Evolutionary conservation across 2,888 invertebrate genomes (phyloP).

Genomic region (Eudemis profundana): DNA sequence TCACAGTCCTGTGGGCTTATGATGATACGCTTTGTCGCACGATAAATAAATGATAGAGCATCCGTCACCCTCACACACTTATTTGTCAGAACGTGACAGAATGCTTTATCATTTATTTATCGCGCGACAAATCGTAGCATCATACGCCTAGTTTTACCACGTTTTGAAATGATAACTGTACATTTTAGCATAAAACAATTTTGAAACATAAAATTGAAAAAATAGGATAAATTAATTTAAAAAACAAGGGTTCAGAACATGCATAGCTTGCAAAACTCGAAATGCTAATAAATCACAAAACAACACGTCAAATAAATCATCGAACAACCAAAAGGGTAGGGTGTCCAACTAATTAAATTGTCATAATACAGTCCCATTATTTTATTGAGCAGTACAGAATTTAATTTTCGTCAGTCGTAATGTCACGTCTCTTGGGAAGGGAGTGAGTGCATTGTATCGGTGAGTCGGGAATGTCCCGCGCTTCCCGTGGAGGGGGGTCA

Average conservation of each 20-base stretch:
- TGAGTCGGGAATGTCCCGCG: slow-evolving; percentile 45
- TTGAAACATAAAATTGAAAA: slow-evolving; percentile 2
- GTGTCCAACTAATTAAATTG: slow-evolving; percentile 67
- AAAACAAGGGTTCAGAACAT: slow-evolving; percentile 2
- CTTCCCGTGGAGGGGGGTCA: slow-evolving; percentile 42
- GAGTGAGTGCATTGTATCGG: slow-evolving; percentile 51
- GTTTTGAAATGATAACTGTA: too few species aligned
- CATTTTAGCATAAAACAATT: too few species aligned
- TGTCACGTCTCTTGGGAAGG: slow-evolving; percentile 62
- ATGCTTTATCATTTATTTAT: too few species aligned
- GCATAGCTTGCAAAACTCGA: neutral
- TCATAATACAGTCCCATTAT: slow-evolving; percentile 73
- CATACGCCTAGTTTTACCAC: too few species aligned
- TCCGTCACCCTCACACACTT: too few species aligned
- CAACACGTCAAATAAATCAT: slow-evolving; percentile 48
- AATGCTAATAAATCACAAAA: slow-evolving; percentile 46
- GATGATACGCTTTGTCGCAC: too few species aligned
- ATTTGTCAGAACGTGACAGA: too few species aligned
- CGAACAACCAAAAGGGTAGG: slow-evolving; percentile 54
- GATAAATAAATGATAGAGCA: too few species aligned
- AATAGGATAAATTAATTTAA: neutral
- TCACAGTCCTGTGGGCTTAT: too few species aligned
- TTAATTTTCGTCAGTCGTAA: slow-evolving; percentile 70
- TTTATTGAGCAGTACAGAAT: slow-evolving; percentile 70
- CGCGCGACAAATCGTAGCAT: too few species aligned